A percentile compares a stretch with the other conserved stretches of the same genome.
phyloP scores from a whole-genome alignment of 2,888 invertebrate genomes.

The Heliconius aoede region DNA sequence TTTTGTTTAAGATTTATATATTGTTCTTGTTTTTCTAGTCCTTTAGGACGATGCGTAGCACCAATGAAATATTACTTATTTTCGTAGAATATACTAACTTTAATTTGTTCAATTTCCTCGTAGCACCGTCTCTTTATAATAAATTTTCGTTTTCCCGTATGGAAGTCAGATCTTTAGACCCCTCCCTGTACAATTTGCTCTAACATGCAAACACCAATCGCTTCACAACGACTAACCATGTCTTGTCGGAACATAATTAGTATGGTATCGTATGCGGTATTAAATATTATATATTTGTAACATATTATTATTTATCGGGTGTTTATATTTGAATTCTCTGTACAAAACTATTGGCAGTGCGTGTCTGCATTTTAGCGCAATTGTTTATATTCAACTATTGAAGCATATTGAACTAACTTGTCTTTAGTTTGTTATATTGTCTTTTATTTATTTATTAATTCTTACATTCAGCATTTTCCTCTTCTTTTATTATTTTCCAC shows the following conservation, averaged over 20 bases:
- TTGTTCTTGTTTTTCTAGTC: too few relatives aligned
- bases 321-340: constrained; percentile 66
- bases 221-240: constrained; percentile 83
- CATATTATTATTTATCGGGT: constrained; percentile 77
- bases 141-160: constrained; percentile 15
- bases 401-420: constrained; percentile 81
- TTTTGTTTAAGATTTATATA: too few relatives aligned
- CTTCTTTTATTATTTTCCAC: constrained; percentile 24
- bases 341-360: constrained; percentile 78
- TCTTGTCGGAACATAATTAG: constrained; percentile 79
- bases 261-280: constrained; percentile 82
- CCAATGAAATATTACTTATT: neutral
- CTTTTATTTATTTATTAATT: constrained; percentile 20
- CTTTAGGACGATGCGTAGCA: too few relatives aligned
- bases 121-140: constrained; percentile 22
- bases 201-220: constrained; percentile 85
- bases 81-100: neutral
- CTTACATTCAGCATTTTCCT: neutral
- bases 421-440: constrained; percentile 43
- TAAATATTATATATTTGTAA: constrained; percentile 75
- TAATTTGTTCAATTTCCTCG: neutral
- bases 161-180: constrained; percentile 45
- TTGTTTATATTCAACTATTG: constrained; percentile 66
- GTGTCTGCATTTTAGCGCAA: constrained; percentile 85
- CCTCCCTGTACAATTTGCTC: constrained; percentile 80